Conservation (phyloP, 2,113 vertebrate species). For the Microcebus tavaratra region DNA sequence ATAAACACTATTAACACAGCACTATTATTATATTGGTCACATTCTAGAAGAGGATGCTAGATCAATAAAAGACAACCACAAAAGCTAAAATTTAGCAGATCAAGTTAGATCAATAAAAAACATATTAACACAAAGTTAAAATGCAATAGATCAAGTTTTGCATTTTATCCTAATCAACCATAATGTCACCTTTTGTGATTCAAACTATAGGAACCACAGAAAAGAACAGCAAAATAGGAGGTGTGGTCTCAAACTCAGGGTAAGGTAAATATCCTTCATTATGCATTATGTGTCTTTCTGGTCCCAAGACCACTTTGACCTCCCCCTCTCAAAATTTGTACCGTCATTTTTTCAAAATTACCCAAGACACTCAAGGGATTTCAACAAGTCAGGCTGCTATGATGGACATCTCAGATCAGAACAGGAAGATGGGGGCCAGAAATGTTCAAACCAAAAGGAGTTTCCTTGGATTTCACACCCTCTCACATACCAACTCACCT, state of each 20-base stretch:
- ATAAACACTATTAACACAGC: neutral
- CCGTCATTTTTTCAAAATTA: neutral
- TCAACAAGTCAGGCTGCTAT: neutral
- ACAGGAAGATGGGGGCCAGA: neutral
- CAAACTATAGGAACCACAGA: neutral
- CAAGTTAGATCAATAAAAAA: neutral
- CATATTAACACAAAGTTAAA: neutral
- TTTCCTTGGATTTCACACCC: neutral
- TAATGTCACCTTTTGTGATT: neutral
- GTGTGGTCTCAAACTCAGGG: neutral
- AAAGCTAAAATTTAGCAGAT: slow-evolving; percentile 9
- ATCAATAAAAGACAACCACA: neutral
- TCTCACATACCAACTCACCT: neutral
- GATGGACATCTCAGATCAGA: neutral
- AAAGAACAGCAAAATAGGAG: neutral
- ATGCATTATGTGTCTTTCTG: neutral
- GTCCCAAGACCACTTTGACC: neutral
- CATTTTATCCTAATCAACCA: neutral
- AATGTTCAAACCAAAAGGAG: neutral
- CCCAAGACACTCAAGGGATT: neutral
- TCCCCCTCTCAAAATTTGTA: neutral
- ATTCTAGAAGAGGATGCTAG: slow-evolving; percentile 9
- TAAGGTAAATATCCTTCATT: neutral
- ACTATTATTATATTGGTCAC: neutral
- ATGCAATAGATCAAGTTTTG: slow-evolving; percentile 1